Base-by-base conservation (phyloP, 2,113 vertebrate species). In the Muntiacus reevesi region DNA sequence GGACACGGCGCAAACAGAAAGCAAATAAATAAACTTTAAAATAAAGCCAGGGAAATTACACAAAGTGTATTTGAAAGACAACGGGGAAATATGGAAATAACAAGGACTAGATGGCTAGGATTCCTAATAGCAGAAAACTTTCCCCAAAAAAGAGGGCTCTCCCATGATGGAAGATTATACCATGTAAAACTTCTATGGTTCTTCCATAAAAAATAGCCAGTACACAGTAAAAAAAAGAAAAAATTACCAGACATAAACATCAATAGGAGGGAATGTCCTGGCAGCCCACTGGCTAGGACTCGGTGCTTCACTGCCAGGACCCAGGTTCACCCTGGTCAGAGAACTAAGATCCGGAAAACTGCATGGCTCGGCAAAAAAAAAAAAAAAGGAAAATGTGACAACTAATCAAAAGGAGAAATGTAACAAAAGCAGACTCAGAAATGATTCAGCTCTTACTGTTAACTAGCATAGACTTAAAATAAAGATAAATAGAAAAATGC, bases 271-370 rank as follows among this genome's bases (percentile, higher is more conserved):
- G 62, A 2, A 17, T 30, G 17, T n/a, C 33, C 62, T 67, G 62
- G 62, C 7, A 0, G 62, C 0, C 33, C 16, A n/a, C 33, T 8
- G 33, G 62, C 2, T n/a, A 3, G 0, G 16, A 67, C 62, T 67
- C 0, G 16, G 33, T 2, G 2, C 62, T 67, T 4, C 33, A 10
- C 33, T 9, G 62, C 62, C 62, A 19, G 33, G 62, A 2, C 62
- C 16, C 19, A 7, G 7, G 62, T n/a, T n/a, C 62, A n/a, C 33
- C 33, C 16, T n/a, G 62, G 8, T 67, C 62, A 64, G 33, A 19
- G 33, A 33, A 67, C 33, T 19, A 67, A 67, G 62, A 9, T 2
- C 62, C 33, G 19, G 62, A 67, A 67, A 67, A 33, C 33, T 67
- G 16, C 14, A 14, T 15, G 59, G 28, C 62, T 19, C 2, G 33